Base-by-base conservation (phyloP, 2,797 vertebrate genomes). In the Pogonophryne albipinna region DNA sequence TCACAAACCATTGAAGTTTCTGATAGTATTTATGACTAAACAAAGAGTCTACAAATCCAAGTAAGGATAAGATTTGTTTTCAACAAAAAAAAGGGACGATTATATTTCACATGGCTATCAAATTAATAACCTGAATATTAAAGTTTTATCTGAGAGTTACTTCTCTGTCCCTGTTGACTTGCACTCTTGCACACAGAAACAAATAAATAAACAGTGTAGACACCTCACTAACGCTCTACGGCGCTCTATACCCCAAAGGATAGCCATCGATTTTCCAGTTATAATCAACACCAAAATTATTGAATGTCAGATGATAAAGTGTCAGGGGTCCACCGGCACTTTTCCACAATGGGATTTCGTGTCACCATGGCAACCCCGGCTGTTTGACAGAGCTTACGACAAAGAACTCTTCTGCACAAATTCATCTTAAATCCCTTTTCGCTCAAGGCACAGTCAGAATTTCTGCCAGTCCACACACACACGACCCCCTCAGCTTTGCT, bases 251-350 rank as follows among this genome's bases (percentile, higher is more conserved):
- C 94, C 94, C 95, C 94, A 89, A 0, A 95, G 95, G 95, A 96
- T 74, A 83, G 71, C 70, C 93, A 96, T 95, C 96, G 96, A 97
- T 97, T 96, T 96, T 91, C 90, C 94, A 93, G 93, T 97, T 96
- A 97, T 94, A 96, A 96, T 94, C 94, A 96, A 96, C 95, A 96
- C 83, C 87, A 95, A 96, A 82, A 97, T 96, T 96, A 97, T 96
- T 94, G 95, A 96, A 96, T 94, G 94, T 95, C 93, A 94, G 94
- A 95, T 96, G 95, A 97, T 96, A 93, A 96, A 95, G 93, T 95
- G 94, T 93, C 89, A 1, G 89, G 92, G 93, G 92, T 91, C 95
- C 90, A 91, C 90, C 87, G 95, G 93, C 92, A 93, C 93, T 95
- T 95, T 93, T 94, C 93, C 87, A 93, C 90, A 87, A 95, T 90